phyloP scores from a whole-genome alignment of 2,113 vertebrate species.

The Lagenorhynchus albirostris region DNA sequence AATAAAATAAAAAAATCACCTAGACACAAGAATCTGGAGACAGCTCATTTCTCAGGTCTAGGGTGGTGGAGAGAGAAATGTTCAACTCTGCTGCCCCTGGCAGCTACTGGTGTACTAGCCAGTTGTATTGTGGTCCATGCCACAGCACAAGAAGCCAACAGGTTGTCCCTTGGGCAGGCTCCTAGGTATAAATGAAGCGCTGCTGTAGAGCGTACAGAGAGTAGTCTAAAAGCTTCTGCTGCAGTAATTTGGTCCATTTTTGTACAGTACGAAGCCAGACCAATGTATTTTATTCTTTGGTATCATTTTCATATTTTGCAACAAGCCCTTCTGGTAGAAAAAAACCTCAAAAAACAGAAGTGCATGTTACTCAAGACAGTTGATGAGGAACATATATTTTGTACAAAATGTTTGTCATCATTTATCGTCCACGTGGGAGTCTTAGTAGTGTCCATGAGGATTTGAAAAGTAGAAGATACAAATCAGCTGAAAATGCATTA shows the following conservation, averaged over 20 bases:
- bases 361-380: not conserved
- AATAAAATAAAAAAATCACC: not conserved
- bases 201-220: not conserved
- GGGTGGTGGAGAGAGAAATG: not conserved
- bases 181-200: not conserved
- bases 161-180: not conserved
- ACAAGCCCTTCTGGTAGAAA: not conserved
- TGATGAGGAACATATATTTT: not conserved
- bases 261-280: not conserved
- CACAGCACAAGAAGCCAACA: not conserved
- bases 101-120: not conserved
- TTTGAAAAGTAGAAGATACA: not conserved
- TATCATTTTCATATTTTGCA: not conserved
- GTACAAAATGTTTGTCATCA: not conserved
- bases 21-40: not conserved
- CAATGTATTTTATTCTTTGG: not conserved
- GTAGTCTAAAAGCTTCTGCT: not conserved
- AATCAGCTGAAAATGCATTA: not conserved
- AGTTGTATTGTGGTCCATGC: accelerated
- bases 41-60: not conserved
- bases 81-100: not conserved
- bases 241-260: not conserved
- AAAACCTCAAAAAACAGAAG: not conserved
- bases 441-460: not conserved
- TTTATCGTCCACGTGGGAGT: not conserved